These are phyloP conservation scores for Cephonodes hylas DNA, from an alignment of 2,888 invertebrate genomes.

Conservation along the genomic window DNA sequence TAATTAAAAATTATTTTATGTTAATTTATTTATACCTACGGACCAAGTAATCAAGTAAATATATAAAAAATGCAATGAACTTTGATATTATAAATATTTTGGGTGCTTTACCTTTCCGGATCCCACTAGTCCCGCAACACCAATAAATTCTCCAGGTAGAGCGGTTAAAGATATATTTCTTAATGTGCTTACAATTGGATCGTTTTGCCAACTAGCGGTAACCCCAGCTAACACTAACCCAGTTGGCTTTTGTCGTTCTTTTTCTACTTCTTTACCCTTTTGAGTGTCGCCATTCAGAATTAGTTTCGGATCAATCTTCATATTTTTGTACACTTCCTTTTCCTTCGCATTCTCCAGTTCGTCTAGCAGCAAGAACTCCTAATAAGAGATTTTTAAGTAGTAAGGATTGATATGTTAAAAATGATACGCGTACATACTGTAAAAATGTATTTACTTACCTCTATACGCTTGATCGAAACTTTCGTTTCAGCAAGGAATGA, in stretches of 20 bases:
- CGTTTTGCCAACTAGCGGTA: constrained; percentile 67
- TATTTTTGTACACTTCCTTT: constrained; percentile 32
- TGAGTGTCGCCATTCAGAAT: constrained; percentile 46
- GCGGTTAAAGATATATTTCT: constrained; percentile 75
- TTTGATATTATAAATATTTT: too few relatives aligned
- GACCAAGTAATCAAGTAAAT: too few relatives aligned
- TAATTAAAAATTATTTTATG: too few relatives aligned
- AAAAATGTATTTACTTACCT: constrained; percentile 63
- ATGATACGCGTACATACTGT: neutral
- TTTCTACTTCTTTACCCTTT: constrained; percentile 45
- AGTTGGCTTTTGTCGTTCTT: constrained; percentile 43
- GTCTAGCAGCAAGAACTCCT: constrained; percentile 71
- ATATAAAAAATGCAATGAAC: too few relatives aligned
- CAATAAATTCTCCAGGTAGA: constrained; percentile 81
- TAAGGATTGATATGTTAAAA: neutral
- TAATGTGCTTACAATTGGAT: constrained; percentile 78
- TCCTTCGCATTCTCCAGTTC: constrained; percentile 54
- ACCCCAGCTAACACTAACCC: constrained; percentile 62
- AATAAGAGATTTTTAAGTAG: constrained; percentile 14
- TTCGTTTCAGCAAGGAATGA: constrained; percentile 82
- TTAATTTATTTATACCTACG: too few relatives aligned
- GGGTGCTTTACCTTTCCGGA: constrained; percentile 82
- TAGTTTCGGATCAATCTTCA: constrained; percentile 33
- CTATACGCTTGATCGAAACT: constrained; percentile 83
- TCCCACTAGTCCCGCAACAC: constrained; percentile 89